phyloP scores from a whole-genome alignment of 1,140 invertebrate genomes.

The Tetramorium alpestre region DNA sequence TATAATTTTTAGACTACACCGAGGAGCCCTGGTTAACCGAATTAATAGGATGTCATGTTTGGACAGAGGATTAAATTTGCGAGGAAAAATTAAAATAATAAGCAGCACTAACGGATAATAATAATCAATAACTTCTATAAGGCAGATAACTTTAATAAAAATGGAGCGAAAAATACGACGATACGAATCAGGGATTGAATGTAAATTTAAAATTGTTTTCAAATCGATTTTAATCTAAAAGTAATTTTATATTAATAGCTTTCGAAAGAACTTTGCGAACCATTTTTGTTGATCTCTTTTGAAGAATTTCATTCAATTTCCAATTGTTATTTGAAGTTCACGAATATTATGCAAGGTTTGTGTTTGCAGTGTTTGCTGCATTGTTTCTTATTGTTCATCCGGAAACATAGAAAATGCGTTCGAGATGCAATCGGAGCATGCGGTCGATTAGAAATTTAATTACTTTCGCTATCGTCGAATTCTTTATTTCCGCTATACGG shows the following conservation, averaged over 20 bases:
- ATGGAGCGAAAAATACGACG: background rate
- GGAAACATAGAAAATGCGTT: background rate
- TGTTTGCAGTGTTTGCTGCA: background rate
- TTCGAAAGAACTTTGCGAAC: background rate
- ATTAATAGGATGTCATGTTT: background rate
- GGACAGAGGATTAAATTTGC: background rate
- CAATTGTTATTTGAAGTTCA: background rate
- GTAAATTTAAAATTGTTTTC: background rate
- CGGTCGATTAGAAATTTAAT: conserved; percentile 70
- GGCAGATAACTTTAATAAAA: background rate
- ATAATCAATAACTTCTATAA: background rate
- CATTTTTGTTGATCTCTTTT: background rate
- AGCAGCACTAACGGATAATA: background rate
- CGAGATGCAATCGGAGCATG: conserved; percentile 35
- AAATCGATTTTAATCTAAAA: background rate
- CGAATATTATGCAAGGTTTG: conserved; percentile 18
- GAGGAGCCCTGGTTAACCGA: background rate
- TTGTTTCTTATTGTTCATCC: conserved; percentile 28
- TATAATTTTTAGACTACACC: background rate
- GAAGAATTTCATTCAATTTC: background rate
- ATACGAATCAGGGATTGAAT: background rate
- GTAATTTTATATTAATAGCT: background rate
- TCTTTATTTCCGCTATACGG: background rate
- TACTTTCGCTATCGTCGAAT: conserved; percentile 53
- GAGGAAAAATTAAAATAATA: background rate